Evolutionary conservation across 2,113 vertebrate genomes (phyloP), one percentile per base, ranked within the genome.

Genomic region (Carlito syrichta): DNA sequence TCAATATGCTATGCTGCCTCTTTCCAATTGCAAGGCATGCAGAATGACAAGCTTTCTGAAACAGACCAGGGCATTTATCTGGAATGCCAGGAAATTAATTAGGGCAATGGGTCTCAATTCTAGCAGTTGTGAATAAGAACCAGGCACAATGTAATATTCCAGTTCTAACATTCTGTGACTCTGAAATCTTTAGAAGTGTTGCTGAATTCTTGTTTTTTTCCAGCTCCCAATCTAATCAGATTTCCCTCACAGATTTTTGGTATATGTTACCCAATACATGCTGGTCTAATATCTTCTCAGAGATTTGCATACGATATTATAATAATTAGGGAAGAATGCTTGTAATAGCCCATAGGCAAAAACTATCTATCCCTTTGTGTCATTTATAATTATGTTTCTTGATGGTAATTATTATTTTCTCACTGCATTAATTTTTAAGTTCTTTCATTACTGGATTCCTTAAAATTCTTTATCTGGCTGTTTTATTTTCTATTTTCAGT

Each of bases 231-330:
- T 50, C 35, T 30, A 62, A 43, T 38, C 58, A 48, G 40, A 69
- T 93, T 89, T 85, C 54, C 35, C 89, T 40, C 48, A 85, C 0
- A 95, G 63, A 84, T 43, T 79, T n/a, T 90, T 66, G n/a, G 9
- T 90, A 3, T 23, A 13, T 58, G 54, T 92, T 78, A 79, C 45
- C 32, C 54, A 89, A 48, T 90, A 86, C 0, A n/a, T 25, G 68
- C 9, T 40, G 63, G 11, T 95, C 25, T 82, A 60, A 76, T 90
- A 14, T 96, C 17, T 87, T 76, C n/a, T 96, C 83, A 91, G 76
- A 87, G 8, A 58, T 13, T 6, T 87, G 58, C 54, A 38, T 0
- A 20, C 10, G 56, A 86, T 43, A 16, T 9, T n/a, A 19, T 68
- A 76, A 77, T 69, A 96, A 43, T 52, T 82, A 66, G 45, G 52